Conservation (phyloP, 2,113 vertebrate genomes). For the Neolamprologus modestus region DNA sequence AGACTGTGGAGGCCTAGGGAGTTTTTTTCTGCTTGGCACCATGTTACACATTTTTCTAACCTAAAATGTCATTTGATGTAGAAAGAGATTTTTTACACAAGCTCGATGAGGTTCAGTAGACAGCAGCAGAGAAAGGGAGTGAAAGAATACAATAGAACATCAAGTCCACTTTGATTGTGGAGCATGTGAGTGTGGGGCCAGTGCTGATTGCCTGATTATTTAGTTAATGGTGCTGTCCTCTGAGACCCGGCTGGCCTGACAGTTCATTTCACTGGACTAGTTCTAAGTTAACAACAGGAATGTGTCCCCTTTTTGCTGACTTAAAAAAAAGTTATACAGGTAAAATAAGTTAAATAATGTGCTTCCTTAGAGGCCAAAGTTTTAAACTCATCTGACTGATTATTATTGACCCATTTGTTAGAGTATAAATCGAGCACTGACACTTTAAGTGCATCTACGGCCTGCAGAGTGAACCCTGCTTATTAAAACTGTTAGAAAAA, state of each 20-base stretch:
- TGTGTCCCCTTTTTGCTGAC: background rate
- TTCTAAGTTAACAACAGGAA: background rate
- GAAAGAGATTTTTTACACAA: background rate
- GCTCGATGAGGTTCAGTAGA: background rate
- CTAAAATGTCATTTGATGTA: slow-evolving; percentile 1
- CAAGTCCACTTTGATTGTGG: background rate
- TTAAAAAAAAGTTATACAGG: background rate
- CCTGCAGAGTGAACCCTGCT: background rate
- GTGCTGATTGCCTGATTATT: slow-evolving; percentile 31
- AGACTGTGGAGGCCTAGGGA: background rate
- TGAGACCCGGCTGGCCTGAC: background rate
- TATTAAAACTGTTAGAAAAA: background rate
- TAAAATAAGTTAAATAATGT: background rate
- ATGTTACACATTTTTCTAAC: background rate
- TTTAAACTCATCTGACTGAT: background rate
- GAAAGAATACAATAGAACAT: background rate
- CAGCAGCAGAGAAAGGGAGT: background rate
- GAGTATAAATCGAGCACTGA: background rate
- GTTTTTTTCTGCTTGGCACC: background rate
- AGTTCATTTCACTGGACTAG: slow-evolving; percentile 11
- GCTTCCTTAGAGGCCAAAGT: background rate
- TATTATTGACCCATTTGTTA: background rate
- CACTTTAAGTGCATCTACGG: background rate
- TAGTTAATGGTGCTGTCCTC: background rate
- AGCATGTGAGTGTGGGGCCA: background rate